A percentile compares a stretch with the other conserved stretches of the same genome.
Conservation (phyloP, 2,888 invertebrate species). For the Andrena bicolor region DNA sequence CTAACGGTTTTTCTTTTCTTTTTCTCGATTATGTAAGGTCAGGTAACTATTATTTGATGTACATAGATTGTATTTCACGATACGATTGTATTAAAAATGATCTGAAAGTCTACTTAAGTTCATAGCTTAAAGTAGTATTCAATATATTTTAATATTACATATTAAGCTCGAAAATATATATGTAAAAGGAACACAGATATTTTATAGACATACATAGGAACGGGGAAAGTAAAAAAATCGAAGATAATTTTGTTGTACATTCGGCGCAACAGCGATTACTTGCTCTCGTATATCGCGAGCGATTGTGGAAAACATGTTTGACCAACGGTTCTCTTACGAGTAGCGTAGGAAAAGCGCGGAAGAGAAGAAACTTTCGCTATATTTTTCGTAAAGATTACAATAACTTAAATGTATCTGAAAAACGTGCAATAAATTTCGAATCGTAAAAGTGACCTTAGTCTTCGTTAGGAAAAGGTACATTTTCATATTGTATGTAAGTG, state of each 20-base stretch:
- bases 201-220: slow-evolving; percentile 37
- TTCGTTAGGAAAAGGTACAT: neutral
- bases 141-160: slow-evolving; percentile 65
- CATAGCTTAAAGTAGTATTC: slow-evolving; percentile 65
- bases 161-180: slow-evolving; percentile 54
- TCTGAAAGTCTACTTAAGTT: slow-evolving; percentile 83
- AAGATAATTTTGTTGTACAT: slow-evolving; percentile 33
- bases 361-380: too few species aligned
- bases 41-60: slow-evolving; percentile 73
- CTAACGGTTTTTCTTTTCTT: slow-evolving; percentile 25
- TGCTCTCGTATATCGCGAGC: neutral
- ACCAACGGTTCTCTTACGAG: too few species aligned
- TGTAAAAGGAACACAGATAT: slow-evolving; percentile 37
- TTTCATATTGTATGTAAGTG: too few species aligned
- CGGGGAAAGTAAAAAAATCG: slow-evolving; percentile 37
- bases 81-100: slow-evolving; percentile 76
- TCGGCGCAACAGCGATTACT: slow-evolving; percentile 17
- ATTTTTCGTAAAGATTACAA: neutral
- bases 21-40: slow-evolving; percentile 44
- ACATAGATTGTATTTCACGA: slow-evolving; percentile 71
- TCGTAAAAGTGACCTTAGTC: neutral
- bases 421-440: neutral
- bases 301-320: too few species aligned
- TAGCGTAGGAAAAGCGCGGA: too few species aligned
- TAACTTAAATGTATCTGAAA: neutral